phyloP scores from a whole-genome alignment of 2,888 invertebrate species.

The Ceratothoa steindachneri region DNA sequence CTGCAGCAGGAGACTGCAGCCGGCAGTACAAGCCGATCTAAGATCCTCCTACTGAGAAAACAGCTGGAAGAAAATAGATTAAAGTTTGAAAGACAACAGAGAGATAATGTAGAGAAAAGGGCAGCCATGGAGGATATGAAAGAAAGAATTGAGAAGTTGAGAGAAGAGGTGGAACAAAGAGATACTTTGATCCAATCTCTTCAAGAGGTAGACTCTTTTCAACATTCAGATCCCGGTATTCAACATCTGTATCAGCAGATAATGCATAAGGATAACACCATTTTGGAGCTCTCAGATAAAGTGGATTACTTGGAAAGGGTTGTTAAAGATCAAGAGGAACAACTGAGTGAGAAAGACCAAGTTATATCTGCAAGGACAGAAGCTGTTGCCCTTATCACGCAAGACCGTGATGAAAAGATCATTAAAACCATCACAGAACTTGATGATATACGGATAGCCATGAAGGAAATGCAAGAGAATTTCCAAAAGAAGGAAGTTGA shows the following conservation, averaged over 20 bases:
- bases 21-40: conserved; percentile 38
- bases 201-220: conserved; percentile 30
- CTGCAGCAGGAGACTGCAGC: conserved; percentile 22
- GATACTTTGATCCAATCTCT: conserved; percentile 36
- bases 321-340: conserved; percentile 68
- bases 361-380: conserved; percentile 75
- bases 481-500: conserved; percentile 50
- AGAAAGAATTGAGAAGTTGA: conserved; percentile 36
- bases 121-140: conserved; percentile 46
- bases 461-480: conserved; percentile 36
- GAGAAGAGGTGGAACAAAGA: conserved; percentile 39
- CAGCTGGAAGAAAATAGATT: conserved; percentile 42
- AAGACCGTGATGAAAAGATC: conserved; percentile 40
- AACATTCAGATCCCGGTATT: conserved; percentile 47
- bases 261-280: conserved; percentile 62
- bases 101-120: conserved; percentile 36
- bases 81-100: conserved; percentile 42
- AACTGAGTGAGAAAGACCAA: conserved; percentile 74
- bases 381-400: conserved; percentile 65
- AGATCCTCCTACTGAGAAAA: conserved; percentile 41
- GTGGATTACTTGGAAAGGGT: conserved; percentile 65
- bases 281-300: conserved; percentile 64
- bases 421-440: conserved; percentile 51
- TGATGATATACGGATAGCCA: conserved; percentile 30
- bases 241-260: conserved; percentile 57